A percentile compares a stretch with the other conserved stretches of the same genome.
Conservation (phyloP, 2,888 invertebrate species). For the Drosophila maculinotata region DNA sequence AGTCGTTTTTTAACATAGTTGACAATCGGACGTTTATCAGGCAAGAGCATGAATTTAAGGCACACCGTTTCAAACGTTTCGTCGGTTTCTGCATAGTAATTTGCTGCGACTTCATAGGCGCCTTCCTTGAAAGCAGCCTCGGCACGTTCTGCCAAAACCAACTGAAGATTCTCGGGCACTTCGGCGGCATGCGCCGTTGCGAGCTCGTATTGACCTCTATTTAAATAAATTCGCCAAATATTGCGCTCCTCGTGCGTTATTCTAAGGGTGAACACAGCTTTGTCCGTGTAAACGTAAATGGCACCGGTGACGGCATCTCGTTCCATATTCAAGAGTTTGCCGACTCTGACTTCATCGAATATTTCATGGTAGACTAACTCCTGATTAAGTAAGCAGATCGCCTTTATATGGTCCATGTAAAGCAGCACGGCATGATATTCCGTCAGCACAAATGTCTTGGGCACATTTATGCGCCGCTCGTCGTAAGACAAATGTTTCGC, state of each 20-base stretch:
- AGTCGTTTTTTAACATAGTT: slow-evolving; percentile 94
- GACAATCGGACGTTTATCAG: slow-evolving; percentile 94
- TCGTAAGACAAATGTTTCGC: slow-evolving; percentile 75
- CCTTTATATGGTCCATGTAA: slow-evolving; percentile 93
- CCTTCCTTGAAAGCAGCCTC: slow-evolving; percentile 92
- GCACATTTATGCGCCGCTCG: slow-evolving; percentile 85
- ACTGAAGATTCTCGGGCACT: slow-evolving; percentile 92
- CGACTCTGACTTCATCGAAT: slow-evolving; percentile 90
- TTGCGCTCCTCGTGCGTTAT: slow-evolving; percentile 93
- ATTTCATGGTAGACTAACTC: slow-evolving; percentile 94
- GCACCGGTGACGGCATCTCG: slow-evolving; percentile 92
- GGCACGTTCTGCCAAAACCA: slow-evolving; percentile 94
- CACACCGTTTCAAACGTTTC: slow-evolving; percentile 97
- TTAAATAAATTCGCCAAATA: slow-evolving; percentile 95
- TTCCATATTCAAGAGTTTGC: slow-evolving; percentile 91
- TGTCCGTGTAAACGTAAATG: slow-evolving; percentile 95
- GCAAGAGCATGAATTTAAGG: slow-evolving; percentile 90
- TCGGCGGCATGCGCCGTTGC: slow-evolving; percentile 94
- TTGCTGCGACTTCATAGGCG: slow-evolving; percentile 93
- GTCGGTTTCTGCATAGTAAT: slow-evolving; percentile 94
- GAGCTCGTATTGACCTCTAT: slow-evolving; percentile 93
- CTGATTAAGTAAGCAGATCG: slow-evolving; percentile 93
- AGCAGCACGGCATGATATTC: slow-evolving; percentile 95
- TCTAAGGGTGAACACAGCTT: slow-evolving; percentile 93
- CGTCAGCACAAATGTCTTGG: slow-evolving; percentile 92